Evolutionary conservation across 1,140 invertebrate species (phyloP).

Genomic region (Lordiphosa clarofinis): DNA sequence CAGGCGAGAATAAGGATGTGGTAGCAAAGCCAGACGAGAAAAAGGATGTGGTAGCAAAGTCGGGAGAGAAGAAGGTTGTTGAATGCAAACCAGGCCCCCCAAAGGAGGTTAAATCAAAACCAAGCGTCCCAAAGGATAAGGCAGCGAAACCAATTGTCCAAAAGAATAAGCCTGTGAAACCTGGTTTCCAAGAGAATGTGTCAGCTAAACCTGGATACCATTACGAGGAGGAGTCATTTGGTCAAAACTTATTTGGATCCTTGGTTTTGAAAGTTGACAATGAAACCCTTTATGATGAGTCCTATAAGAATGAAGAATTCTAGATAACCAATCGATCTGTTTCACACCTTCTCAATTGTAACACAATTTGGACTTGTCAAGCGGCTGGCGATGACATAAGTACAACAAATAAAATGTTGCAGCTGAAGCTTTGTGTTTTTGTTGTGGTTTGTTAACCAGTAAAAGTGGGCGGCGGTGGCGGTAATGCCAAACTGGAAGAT

Average conservation of each 20-base stretch:
- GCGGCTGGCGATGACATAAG: too few species aligned
- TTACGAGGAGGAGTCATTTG: fast-evolving
- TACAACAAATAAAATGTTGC: too few species aligned
- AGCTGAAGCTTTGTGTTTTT: too few species aligned
- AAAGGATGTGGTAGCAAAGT: too few species aligned
- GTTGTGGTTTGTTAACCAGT: neutral
- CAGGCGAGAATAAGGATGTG: too few species aligned
- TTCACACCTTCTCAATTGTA: neutral
- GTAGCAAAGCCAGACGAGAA: too few species aligned
- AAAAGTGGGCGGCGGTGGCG: conserved; percentile 15
- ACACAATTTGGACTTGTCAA: neutral
- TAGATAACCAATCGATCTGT: conserved; percentile 2
- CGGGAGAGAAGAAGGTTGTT: neutral
- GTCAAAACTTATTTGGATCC: neutral
- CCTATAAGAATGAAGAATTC: conserved; percentile 7
- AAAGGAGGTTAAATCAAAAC: too few species aligned
- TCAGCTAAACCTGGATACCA: too few species aligned
- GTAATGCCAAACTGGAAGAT: neutral
- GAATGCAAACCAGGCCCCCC: neutral
- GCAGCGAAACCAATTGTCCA: too few species aligned
- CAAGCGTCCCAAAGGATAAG: too few species aligned
- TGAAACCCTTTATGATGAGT: conserved; percentile 23
- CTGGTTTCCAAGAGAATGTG: too few species aligned
- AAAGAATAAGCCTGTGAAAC: too few species aligned
- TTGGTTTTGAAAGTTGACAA: conserved; percentile 18